These are phyloP conservation scores for Limnephilus marmoratus DNA, from an alignment of 2,888 invertebrate species.

Conservation along the genomic window DNA sequence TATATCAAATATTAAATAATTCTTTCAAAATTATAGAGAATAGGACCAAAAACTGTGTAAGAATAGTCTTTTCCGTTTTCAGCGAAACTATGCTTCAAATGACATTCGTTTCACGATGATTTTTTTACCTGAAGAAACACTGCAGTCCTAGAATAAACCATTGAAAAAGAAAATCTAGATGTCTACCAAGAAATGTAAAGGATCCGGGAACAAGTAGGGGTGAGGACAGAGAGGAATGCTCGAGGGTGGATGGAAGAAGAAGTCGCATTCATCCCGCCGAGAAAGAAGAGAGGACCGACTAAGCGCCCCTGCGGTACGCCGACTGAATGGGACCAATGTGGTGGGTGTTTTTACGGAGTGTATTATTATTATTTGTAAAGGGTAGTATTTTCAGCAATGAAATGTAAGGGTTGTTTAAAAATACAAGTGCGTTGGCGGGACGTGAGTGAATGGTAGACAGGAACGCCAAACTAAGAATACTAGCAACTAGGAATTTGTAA, in stretches of 20 bases:
- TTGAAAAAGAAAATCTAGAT: not conserved
- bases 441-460: not conserved
- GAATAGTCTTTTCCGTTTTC: too few relatives aligned
- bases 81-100: not conserved
- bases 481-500: not conserved
- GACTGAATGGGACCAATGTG: constrained; percentile 21
- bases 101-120: too few relatives aligned
- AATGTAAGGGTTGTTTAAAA: not conserved
- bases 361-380: not conserved
- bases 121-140: too few relatives aligned
- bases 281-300: not conserved
- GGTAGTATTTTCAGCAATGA: not conserved
- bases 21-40: too few relatives aligned
- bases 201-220: not conserved
- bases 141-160: not conserved
- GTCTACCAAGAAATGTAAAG: not conserved
- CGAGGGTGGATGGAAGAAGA: not conserved
- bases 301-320: constrained; percentile 15
- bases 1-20: too few relatives aligned
- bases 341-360: constrained; percentile 32
- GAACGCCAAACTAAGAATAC: not conserved
- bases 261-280: not conserved
- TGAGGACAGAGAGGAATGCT: not conserved
- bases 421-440: not conserved
- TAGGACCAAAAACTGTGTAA: too few relatives aligned